Evolutionary conservation across 2,888 invertebrate genomes (phyloP).

Genomic region (Gerosis bhagava): DNA sequence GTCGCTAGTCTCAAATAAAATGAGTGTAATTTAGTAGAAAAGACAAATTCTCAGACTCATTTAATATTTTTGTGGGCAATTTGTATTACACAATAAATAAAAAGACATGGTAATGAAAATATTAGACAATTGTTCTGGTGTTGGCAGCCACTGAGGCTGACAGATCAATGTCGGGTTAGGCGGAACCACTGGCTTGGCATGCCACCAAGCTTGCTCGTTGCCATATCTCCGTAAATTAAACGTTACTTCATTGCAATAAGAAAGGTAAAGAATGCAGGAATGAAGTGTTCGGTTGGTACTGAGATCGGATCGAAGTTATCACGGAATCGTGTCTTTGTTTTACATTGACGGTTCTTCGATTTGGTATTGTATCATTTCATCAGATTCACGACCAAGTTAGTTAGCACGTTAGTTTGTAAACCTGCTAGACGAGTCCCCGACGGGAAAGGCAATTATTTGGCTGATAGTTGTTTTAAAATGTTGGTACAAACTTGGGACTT

Average conservation of each 20-base stretch:
- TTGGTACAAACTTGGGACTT: no score
- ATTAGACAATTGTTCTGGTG: constrained; percentile 31
- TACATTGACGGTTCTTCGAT: constrained; percentile 45
- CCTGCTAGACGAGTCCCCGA: no score
- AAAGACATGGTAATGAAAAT: constrained; percentile 33
- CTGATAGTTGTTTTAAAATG: no score
- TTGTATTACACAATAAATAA: constrained; percentile 9
- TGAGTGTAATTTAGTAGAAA: no score
- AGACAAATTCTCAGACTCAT: no score
- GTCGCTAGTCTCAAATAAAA: no score
- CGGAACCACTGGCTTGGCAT: constrained; percentile 57
- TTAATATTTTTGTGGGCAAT: constrained; percentile 9
- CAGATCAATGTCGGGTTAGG: constrained; percentile 60
- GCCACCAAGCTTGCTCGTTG: constrained; percentile 25
- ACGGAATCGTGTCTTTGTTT: constrained; percentile 16
- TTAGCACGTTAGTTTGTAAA: no score
- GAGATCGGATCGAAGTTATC: constrained; percentile 28
- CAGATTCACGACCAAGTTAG: no score
- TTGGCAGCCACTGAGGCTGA: constrained; percentile 38
- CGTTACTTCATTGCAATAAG: constrained; percentile 24
- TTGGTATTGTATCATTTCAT: no score
- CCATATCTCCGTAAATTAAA: constrained; percentile 28
- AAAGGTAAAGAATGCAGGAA: constrained; percentile 20
- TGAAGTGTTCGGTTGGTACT: constrained; percentile 35
- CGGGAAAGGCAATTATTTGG: no score